Evolutionary conservation across 2,797 vertebrate genomes (phyloP), one percentile per base, ranked within the genome.

Genomic region (Enteromius viviparus): DNA sequence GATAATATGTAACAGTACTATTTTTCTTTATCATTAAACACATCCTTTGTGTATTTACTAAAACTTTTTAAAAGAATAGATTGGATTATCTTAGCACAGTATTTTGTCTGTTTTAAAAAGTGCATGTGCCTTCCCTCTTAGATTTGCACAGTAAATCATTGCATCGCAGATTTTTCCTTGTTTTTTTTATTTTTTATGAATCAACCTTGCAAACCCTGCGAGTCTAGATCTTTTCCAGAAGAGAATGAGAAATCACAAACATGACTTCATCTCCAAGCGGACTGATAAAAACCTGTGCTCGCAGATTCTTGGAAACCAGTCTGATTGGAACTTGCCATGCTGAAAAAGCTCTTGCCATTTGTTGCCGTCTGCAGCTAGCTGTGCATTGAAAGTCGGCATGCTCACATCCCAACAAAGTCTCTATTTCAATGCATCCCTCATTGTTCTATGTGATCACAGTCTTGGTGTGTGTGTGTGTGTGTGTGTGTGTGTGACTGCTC

Each of bases 401-500:
- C 64, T 65, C 26, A 23, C 47, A 68, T 71, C 26, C 42, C 15
- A 37, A 55, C 10, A 15, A 23, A 51, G 21, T 37, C 71, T 75
- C 60, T n/a, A 65, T 66, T 68, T 76, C 47, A 42, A 66, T 62
- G 51, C 47, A 53, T 26, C 6, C 23, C 6, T 12, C 32, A 68
- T 76, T 82, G 47, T 82, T 76, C 29, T 53, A 53, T 66, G n/a
- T 65, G 58, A 74, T 74, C 26, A 60, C 47, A 78, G 60, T 70
- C 19, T 40, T 49, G 51, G 14, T 40, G 29, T 64, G 49, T 55
- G 65, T 26, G 26, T 26, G 26, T 26, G 26, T n/a, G n/a, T n/a
- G 14, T 40, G 29, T 64, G 49, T 55, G 65, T 26, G 26, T 26
- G 26, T 26, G 26, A 49, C 60, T 51, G 71, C 72, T 76, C 19